Evolutionary conservation across 2,113 vertebrate genomes (phyloP).

Genomic region (Anoplopoma fimbria): DNA sequence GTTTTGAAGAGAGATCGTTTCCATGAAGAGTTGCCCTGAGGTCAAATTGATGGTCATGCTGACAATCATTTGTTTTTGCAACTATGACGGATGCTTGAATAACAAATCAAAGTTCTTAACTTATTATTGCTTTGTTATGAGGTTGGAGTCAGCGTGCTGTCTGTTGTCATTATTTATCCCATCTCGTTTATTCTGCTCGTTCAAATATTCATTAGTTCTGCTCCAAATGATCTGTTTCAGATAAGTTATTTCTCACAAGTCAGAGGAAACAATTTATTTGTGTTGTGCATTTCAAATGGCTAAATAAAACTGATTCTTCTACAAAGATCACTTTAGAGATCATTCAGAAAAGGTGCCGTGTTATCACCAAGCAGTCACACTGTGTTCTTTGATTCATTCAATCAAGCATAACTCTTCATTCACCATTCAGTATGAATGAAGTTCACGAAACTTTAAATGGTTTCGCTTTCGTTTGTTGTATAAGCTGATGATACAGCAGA

Average conservation of each 20-base stretch:
- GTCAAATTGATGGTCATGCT: slow-evolving; percentile 11
- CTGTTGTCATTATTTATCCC: slow-evolving; percentile 1
- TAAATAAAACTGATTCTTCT: neutral
- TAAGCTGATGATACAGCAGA: neutral
- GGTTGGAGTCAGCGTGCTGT: neutral
- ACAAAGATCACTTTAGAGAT: neutral
- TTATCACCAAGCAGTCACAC: slow-evolving; percentile 4
- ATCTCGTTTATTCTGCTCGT: slow-evolving; percentile 27
- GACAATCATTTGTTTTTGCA: neutral
- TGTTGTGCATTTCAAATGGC: slow-evolving; percentile 13
- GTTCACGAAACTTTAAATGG: neutral
- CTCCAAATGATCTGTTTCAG: slow-evolving; percentile 9
- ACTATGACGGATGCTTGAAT: slow-evolving; percentile 12
- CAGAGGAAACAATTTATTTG: slow-evolving; percentile 6
- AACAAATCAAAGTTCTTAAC: neutral
- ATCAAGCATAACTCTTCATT: slow-evolving; percentile 16
- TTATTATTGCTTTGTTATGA: neutral
- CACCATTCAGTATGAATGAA: slow-evolving; percentile 38
- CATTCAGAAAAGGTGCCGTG: slow-evolving; percentile 20
- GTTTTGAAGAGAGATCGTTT: neutral
- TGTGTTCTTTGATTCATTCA: slow-evolving; percentile 34
- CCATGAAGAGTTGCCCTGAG: neutral
- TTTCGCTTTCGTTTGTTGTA: neutral
- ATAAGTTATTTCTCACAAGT: slow-evolving; percentile 17
- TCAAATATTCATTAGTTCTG: slow-evolving; percentile 23